These are phyloP conservation scores for Mactromeris polynyma DNA, from an alignment of 2,888 invertebrate genomes.

Conservation along the genomic window DNA sequence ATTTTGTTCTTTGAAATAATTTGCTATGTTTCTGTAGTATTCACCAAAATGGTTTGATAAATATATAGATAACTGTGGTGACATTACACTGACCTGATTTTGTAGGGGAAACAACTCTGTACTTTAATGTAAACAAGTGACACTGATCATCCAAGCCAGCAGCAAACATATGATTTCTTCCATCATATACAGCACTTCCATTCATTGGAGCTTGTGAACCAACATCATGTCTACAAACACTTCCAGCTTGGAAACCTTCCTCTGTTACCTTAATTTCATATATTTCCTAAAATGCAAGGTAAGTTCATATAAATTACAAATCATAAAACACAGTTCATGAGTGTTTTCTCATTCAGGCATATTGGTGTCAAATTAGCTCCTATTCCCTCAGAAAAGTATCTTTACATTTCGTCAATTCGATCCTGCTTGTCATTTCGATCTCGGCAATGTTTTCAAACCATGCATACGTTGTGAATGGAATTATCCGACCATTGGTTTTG, in stretches of 20 bases:
- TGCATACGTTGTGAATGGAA: too few relatives aligned
- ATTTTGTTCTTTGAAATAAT: not conserved
- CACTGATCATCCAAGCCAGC: conserved; percentile 96
- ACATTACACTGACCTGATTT: conserved; percentile 55
- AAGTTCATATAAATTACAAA: too few relatives aligned
- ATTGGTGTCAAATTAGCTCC: too few relatives aligned
- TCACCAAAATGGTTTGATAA: not conserved
- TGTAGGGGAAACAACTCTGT: conserved; percentile 82
- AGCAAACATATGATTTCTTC: conserved; percentile 93
- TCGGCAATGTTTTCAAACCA: too few relatives aligned
- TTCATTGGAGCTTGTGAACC: conserved; percentile 93
- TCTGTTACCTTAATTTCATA: conserved; percentile 95
- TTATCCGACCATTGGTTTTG: too few relatives aligned
- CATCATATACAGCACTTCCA: conserved; percentile 91
- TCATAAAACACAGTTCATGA: conserved; percentile 56
- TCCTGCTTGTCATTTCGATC: too few relatives aligned
- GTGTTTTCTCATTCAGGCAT: too few relatives aligned
- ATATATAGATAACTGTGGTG: too few relatives aligned
- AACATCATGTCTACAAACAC: conserved; percentile 95
- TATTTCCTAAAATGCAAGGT: conserved; percentile 92
- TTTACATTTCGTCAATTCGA: too few relatives aligned
- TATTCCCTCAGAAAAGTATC: too few relatives aligned
- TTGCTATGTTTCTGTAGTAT: not conserved
- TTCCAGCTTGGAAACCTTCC: conserved; percentile 93
- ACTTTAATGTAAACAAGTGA: conserved; percentile 82